Evolutionary conservation across 2,113 vertebrate species (phyloP), one percentile per base, ranked within the genome.

Genomic region (Lophotis ruficrista): DNA sequence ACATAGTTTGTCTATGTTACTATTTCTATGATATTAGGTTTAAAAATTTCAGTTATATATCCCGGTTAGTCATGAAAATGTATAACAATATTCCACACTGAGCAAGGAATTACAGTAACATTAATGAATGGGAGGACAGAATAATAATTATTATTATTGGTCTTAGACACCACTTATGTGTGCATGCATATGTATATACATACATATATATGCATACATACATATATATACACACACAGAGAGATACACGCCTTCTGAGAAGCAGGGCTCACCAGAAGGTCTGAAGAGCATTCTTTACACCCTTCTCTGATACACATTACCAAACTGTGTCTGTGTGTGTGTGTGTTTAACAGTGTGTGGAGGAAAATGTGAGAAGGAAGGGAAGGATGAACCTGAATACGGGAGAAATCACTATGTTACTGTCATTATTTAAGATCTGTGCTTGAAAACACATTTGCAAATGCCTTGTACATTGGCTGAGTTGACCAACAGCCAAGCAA

Each of bases 201-300:
- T 37, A 77, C 48, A 43, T 37, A 57, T 30, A 31, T 41, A 60
- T 27, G 50, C 48, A 56, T 27, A 65, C 41, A 28, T 54, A 66
- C 24, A 45, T 38, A 54, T 8, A 22, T 28, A 27, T 13, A 71
- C 9, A 35, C 13, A 20, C 53, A 62, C 13, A 64, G 9, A 72
- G 9, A 62, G 12, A 61, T 15, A 61, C 3, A 6, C 4, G 30
- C 14, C 20, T 78, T 70, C 71, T 73, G 80, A 73, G 65, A 90
- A 80, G 60, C 14, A 30, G 14, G 12, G 33, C 12, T 87, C 75
- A 83, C 17, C 35, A 62, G 43, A 58, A 87, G 8, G 41, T 58
- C 48, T 94, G 69, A 93, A 91, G 66, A 83, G 60, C 82, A 82
- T 77, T 95, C 93, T 89, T 92, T 50, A 90, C 70, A 91, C 65